Evolutionary conservation across 2,113 vertebrate species (phyloP).

Genomic region (Antennarius striatus): DNA sequence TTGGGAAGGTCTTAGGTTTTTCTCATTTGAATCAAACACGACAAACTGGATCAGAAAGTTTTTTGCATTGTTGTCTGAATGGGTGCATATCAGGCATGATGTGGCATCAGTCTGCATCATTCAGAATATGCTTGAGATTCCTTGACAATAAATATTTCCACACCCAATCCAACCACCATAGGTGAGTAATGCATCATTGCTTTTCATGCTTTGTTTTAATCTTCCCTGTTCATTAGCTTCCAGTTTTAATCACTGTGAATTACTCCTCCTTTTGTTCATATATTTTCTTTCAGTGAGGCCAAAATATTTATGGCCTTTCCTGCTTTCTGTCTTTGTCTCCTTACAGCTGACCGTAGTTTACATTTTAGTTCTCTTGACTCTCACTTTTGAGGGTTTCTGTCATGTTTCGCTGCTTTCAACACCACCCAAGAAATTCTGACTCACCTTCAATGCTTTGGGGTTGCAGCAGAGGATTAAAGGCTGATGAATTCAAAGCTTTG

Average conservation of each 20-base stretch:
- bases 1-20: no score
- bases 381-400: no score
- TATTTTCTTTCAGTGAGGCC: no score
- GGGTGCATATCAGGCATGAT: not conserved
- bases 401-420: constrained; percentile 15
- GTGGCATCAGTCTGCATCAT: constrained; percentile 7
- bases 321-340: not conserved
- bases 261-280: not conserved
- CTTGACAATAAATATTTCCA: constrained; percentile 14
- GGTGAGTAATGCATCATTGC: constrained; percentile 1
- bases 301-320: no score
- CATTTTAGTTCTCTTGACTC: no score
- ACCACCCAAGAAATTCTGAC: constrained; percentile 15
- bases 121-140: constrained; percentile 15
- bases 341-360: not conserved
- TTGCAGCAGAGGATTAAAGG: not conserved
- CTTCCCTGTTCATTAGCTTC: not conserved
- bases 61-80: constrained; percentile 1
- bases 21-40: no score
- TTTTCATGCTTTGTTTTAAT: no score
- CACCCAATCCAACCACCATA: not conserved
- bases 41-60: constrained; percentile 6
- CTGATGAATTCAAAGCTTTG: constrained; percentile 6
- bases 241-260: not conserved
- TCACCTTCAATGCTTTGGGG: constrained; percentile 10